Evolutionary conservation across 2,113 vertebrate species (phyloP).

Genomic region (Marcusenius ussheri): DNA sequence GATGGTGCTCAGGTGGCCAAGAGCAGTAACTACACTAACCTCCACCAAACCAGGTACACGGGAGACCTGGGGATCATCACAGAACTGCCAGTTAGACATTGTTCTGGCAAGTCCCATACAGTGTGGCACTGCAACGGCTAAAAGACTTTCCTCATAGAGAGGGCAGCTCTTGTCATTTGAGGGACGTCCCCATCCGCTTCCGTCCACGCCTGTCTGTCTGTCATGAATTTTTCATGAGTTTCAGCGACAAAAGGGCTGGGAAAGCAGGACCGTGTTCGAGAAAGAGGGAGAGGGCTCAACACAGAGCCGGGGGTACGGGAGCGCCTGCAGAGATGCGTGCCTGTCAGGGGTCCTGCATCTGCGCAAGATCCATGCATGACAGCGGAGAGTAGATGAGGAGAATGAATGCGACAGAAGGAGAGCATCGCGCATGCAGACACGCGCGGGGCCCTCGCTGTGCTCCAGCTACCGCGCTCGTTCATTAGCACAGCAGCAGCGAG

Average conservation of each 20-base stretch:
- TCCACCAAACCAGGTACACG: background rate
- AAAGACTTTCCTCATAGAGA: background rate
- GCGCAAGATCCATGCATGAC: background rate
- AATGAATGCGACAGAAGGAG: background rate
- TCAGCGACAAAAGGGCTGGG: background rate
- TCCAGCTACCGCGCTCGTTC: background rate
- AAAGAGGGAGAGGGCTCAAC: background rate
- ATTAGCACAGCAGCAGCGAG: background rate
- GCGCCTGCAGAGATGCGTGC: background rate
- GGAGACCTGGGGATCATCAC: background rate
- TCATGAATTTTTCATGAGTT: background rate
- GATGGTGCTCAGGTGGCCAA: background rate
- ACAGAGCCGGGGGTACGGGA: background rate
- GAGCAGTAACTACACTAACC: background rate
- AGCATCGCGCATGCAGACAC: background rate
- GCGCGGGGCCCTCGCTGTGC: background rate
- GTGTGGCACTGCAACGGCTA: background rate
- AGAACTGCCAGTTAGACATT: background rate
- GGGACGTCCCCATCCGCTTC: background rate
- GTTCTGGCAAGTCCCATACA: background rate
- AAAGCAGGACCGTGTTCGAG: background rate
- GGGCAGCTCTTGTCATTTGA: background rate
- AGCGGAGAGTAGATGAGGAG: background rate
- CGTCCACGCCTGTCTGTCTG: background rate
- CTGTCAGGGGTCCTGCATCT: background rate